Evolutionary conservation across 2,888 invertebrate genomes (phyloP).

Genomic region (Torymus tubicola): DNA sequence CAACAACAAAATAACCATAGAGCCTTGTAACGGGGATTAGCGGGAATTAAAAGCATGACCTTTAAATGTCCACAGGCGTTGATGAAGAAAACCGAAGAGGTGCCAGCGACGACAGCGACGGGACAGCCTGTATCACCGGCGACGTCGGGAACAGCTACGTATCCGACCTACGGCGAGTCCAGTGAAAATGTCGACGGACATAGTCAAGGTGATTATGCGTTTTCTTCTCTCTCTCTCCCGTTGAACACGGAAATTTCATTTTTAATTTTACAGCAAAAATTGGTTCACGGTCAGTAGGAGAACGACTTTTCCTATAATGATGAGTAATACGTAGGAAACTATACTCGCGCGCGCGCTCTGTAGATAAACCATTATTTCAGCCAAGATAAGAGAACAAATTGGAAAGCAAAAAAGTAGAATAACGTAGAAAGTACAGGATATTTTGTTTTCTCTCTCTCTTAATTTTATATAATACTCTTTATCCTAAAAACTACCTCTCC

Average conservation of each 20-base stretch:
- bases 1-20: background rate
- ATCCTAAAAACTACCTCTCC: no score
- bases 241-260: background rate
- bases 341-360: no score
- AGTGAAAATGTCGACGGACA: conserved; percentile 71
- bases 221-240: background rate
- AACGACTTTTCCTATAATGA: no score
- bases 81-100: conserved; percentile 73
- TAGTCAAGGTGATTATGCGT: conserved; percentile 67
- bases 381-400: no score
- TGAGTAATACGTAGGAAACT: no score
- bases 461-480: no score
- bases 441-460: no score
- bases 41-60: conserved; percentile 12
- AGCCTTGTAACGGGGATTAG: background rate
- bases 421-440: no score
- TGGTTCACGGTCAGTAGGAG: no score
- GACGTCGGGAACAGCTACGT: conserved; percentile 59
- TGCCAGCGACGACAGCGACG: conserved; percentile 60
- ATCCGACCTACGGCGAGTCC: conserved; percentile 61
- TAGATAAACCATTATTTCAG: no score
- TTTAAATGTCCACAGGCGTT: conserved; percentile 65
- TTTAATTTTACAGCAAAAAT: background rate
- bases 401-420: no score
- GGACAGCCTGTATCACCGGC: conserved; percentile 28